phyloP scores from a whole-genome alignment of 2,113 vertebrate species.

The Theristicus caerulescens region DNA sequence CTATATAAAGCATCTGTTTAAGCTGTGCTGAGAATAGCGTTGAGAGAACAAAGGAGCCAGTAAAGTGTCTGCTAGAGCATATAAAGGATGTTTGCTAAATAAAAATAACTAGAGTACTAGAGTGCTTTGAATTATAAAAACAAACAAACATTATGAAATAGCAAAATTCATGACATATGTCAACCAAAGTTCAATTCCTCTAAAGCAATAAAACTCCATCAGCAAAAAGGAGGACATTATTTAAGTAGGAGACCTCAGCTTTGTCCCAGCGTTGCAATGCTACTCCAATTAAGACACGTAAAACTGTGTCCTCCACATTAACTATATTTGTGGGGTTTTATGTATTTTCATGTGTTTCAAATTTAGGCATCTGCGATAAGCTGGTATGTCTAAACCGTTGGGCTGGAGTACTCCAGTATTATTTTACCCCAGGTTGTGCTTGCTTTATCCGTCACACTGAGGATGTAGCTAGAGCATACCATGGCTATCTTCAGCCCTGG shows the following conservation, averaged over 20 bases:
- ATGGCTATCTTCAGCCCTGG: neutral
- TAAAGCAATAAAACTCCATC: neutral
- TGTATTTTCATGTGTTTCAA: neutral
- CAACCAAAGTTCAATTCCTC: neutral
- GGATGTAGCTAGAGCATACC: neutral
- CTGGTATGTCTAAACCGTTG: neutral
- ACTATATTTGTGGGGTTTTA: neutral
- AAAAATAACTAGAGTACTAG: neutral
- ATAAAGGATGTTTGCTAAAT: neutral
- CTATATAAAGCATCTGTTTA: neutral
- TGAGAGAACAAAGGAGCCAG: neutral
- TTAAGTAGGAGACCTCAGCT: neutral
- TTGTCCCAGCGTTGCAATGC: neutral
- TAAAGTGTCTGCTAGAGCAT: neutral
- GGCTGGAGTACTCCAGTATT: neutral
- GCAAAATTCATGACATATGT: accelerated
- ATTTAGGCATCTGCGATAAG: neutral
- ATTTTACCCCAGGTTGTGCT: neutral
- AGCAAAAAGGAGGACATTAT: neutral
- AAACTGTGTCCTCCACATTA: neutral
- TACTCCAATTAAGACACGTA: neutral
- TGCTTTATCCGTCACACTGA: neutral
- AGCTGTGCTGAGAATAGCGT: neutral
- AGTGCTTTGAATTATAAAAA: neutral
- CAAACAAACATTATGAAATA: neutral